These are phyloP conservation scores for Danio kyathit DNA, from an alignment of 2,797 vertebrate species.

Conservation along the genomic window DNA sequence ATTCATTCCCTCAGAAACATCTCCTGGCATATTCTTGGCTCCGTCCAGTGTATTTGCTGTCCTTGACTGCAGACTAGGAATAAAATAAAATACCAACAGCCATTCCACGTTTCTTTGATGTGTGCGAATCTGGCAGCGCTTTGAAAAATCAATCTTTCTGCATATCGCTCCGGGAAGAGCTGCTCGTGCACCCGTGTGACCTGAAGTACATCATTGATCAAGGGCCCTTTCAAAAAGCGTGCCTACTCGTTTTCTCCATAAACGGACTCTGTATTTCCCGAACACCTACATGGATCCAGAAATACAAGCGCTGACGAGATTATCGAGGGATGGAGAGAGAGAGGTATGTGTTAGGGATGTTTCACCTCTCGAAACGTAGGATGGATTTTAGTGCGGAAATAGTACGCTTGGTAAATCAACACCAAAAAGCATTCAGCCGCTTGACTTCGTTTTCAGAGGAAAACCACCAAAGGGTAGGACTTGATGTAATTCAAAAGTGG, in stretches of 20 bases:
- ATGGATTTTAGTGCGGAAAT: conserved; percentile 20
- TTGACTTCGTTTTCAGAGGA: not conserved
- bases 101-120: conserved; percentile 42
- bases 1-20: conserved; percentile 20
- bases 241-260: conserved; percentile 45
- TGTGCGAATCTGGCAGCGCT: conserved; percentile 41
- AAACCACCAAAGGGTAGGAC: not conserved
- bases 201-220: conserved; percentile 51
- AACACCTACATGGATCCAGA: conserved; percentile 71
- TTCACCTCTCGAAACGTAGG: conserved; percentile 31
- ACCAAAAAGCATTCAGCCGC: not conserved
- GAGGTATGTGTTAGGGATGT: conserved; percentile 18
- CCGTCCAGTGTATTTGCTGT: not conserved
- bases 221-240: conserved; percentile 39
- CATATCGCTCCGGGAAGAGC: conserved; percentile 43
- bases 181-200: conserved; percentile 41
- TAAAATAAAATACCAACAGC: conserved; percentile 1
- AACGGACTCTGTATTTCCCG: conserved; percentile 68
- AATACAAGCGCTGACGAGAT: conserved; percentile 69
- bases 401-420: conserved; percentile 6
- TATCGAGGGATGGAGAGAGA: conserved; percentile 56
- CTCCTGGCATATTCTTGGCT: conserved; percentile 31
- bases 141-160: conserved; percentile 42
- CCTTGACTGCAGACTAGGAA: conserved; percentile 35
- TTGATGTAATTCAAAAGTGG: conserved; percentile 22